These are phyloP conservation scores for Meloidogyne floridensis DNA, from an alignment of 1,140 invertebrate species.

Conservation along the genomic window DNA sequence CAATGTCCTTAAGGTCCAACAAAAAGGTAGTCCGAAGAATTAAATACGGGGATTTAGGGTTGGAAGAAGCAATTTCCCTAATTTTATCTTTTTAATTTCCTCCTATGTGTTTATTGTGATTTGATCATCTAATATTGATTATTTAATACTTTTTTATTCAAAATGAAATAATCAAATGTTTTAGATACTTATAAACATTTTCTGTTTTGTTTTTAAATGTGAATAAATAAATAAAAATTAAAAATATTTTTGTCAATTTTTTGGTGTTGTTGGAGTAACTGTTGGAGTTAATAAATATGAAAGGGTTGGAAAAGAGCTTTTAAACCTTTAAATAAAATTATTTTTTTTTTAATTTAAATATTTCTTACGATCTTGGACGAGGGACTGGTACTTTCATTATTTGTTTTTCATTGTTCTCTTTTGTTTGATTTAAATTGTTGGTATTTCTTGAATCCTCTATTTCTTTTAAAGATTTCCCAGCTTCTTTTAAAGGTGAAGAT, in stretches of 20 bases:
- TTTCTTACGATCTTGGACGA: not conserved
- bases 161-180: too few species aligned
- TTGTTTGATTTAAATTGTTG: not conserved
- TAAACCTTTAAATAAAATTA: not conserved
- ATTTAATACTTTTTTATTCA: not conserved
- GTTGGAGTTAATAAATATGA: slow-evolving; percentile 2
- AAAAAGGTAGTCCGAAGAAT: too few species aligned
- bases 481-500: not conserved
- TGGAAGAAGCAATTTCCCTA: not conserved
- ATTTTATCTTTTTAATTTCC: not conserved
- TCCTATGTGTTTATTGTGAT: not conserved
- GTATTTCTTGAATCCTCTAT: not conserved
- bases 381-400: not conserved
- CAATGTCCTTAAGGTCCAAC: too few species aligned
- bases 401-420: not conserved
- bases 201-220: not conserved
- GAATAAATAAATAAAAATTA: not conserved
- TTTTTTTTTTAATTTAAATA: not conserved
- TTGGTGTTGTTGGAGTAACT: not conserved
- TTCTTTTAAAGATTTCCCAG: not conserved
- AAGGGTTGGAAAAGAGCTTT: not conserved
- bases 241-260: not conserved
- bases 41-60: too few species aligned
- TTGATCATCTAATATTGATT: not conserved
- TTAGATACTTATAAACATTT: too few species aligned